Evolutionary conservation across 35 echinoderm and acorn worm genomes (phyloP), one percentile per base, ranked within the genome.

Genomic region (Diadema setosum): DNA sequence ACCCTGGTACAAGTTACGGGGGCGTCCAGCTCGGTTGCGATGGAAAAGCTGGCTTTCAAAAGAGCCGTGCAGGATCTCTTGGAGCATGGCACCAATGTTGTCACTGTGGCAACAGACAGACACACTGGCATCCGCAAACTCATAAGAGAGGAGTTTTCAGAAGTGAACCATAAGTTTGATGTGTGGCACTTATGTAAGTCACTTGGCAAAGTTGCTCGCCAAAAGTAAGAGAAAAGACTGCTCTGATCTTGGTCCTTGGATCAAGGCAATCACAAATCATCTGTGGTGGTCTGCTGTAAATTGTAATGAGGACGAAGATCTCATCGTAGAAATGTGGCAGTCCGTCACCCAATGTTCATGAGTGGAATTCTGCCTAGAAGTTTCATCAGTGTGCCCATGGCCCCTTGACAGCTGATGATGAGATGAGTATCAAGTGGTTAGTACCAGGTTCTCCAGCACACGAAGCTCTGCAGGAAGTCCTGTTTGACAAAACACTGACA

Each of bases 161-260:
- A 86, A 3, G 59, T 85, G 25, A 21, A 14, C 1, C 90, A 92
- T 39, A 20, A 92, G 3, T 92, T 76, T 74, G 90, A 86, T 92
- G 90, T 80, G 0, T 92, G 90, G 90, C 90, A 92, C 67, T 16
- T 92, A 11, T 50, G 15, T 0, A 92, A 92, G 45, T 44, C 24
- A 0, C 29, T 89, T 0, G 23, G 6, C 16, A 89, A 89, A 52
- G 45, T 29, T 61, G 49, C 37, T 18, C 45, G 12, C 18, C 21
- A 21, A n/a, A 89, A 82, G 55, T 29, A 46, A n/a, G n/a, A n/a
- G n/a, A 27, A 58, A 60, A 30, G 76, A 82, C 4, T 37, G 9
- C 34, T 32, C 39, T 5, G 73, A 59, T 2, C 76, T 89, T 1
- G 0, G 16, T 18, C 3, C 3, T 11, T 82, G 87, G 76, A 60